Evolutionary conservation across 2,888 invertebrate species (phyloP).

Genomic region (Troides oblongomaculatus): DNA sequence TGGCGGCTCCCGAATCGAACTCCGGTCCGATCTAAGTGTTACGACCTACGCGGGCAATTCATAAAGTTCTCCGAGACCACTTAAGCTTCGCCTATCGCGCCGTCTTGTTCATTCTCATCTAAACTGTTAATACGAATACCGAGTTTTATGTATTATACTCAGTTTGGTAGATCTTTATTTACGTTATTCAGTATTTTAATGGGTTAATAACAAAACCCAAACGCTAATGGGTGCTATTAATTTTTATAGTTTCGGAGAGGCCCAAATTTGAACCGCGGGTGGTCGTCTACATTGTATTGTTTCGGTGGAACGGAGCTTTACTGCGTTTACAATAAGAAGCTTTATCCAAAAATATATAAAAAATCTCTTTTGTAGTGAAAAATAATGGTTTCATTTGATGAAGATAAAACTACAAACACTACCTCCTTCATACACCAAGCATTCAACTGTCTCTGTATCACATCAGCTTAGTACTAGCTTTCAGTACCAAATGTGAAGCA

Average conservation of each 20-base stretch:
- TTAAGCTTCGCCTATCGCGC: conserved; percentile 3
- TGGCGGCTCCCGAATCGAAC: no score
- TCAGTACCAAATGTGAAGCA: no score
- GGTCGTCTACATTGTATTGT: conserved; percentile 40
- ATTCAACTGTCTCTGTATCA: no score
- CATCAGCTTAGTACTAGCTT: no score
- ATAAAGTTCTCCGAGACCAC: no score
- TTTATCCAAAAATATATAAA: no score
- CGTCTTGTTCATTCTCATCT: conserved; percentile 13
- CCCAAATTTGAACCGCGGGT: conserved; percentile 58
- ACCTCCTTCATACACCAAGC: no score
- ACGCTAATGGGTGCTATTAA: conserved; percentile 57
- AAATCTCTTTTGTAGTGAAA: no score
- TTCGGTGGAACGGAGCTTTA: conserved; percentile 11
- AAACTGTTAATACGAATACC: conserved; percentile 40
- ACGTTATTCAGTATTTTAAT: conserved; percentile 58
- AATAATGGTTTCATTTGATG: no score
- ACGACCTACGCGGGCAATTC: no score
- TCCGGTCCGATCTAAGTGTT: no score
- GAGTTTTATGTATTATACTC: conserved; percentile 45
- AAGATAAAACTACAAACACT: no score
- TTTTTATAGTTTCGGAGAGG: conserved; percentile 60
- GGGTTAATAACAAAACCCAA: conserved; percentile 56
- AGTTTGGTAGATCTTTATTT: conserved; percentile 49
- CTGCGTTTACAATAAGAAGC: not conserved